Base-by-base conservation (phyloP, 2,888 invertebrate genomes). In the Lithosia quadra region DNA sequence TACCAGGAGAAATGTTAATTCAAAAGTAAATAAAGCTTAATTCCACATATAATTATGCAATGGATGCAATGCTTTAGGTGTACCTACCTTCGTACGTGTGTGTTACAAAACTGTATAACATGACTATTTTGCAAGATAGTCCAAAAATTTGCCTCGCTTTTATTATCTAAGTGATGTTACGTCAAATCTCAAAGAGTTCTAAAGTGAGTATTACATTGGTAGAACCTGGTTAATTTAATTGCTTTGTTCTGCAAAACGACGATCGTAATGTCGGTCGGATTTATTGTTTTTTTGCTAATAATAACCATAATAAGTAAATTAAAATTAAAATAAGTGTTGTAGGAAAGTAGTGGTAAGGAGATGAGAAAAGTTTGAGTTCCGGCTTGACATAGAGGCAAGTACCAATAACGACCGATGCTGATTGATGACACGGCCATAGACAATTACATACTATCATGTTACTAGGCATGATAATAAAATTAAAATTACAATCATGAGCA, bases 181-280 rank as follows among this genome's bases (percentile, higher is more conserved):
- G 67, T 72, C 59, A 43, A 62, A 65, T 72, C 58, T 69, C 67
- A 63, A 68, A 71, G 62, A 68, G 63, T 72, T 75, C 69, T 67
- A 43, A 21, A 49, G 49, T 49, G 49, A n/a, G 69, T 11, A 63
- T 72, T 80, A 69, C 79, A 68, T 80, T 72, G 76, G 62, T 61
- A n/a, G n/a, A n/a, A 49, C 49, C 49, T 5, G 22, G 57, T 76
- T 76, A 71, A 75, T 78, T n/a, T 65, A 69, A 78, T 78, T 75
- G 76, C 73, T 72, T 28, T 15, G 36, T 63, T 55, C 60, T 60
- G 69, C 72, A 71, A 68, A 73, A 69, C 64, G 62, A 34, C 39
- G 28, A 56, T 66, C 69, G 57, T 67, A 69, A 70, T 61, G 15
- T 66, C 34, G 28, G 62, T 70, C 58, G 63, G 55, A 68, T 66